Evolutionary conservation across 1,140 invertebrate species (phyloP).

Genomic region (Aleiodes sp.): DNA sequence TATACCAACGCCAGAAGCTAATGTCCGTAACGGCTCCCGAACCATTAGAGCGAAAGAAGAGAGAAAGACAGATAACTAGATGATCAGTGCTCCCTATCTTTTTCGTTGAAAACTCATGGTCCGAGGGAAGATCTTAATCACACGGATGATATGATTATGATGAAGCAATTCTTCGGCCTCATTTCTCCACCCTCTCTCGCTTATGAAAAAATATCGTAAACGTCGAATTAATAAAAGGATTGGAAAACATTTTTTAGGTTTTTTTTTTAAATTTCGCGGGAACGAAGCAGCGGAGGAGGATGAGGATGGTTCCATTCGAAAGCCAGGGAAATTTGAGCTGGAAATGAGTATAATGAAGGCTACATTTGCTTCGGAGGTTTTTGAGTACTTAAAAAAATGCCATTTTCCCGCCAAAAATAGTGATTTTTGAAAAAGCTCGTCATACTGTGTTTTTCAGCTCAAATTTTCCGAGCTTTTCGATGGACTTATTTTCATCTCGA

Average conservation of each 20-base stretch:
- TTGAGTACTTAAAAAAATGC: neutral
- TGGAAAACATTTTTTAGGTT: too few species aligned
- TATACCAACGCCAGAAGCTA: conserved; percentile 51
- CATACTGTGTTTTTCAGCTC: neutral
- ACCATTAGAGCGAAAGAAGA: conserved; percentile 52
- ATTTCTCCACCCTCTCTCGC: neutral
- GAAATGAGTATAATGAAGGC: too few species aligned
- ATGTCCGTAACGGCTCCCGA: conserved; percentile 62
- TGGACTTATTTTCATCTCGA: too few species aligned
- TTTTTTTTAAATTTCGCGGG: too few species aligned
- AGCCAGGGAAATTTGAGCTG: too few species aligned
- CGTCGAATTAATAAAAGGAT: too few species aligned
- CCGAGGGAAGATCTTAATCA: conserved; percentile 18
- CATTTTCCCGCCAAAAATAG: too few species aligned
- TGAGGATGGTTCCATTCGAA: too few species aligned
- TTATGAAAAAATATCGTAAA: neutral
- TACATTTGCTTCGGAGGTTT: too few species aligned
- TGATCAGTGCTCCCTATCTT: neutral
- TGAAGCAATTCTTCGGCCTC: conserved; percentile 23
- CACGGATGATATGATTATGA: conserved; percentile 27
- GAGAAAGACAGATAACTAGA: conserved; percentile 28
- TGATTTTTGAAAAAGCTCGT: too few species aligned
- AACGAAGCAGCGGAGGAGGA: too few species aligned
- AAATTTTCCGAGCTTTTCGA: neutral
- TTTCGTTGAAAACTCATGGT: conserved; percentile 1